Evolutionary conservation across 1,140 invertebrate genomes (phyloP).

Genomic region (Penaeus japonicus): DNA sequence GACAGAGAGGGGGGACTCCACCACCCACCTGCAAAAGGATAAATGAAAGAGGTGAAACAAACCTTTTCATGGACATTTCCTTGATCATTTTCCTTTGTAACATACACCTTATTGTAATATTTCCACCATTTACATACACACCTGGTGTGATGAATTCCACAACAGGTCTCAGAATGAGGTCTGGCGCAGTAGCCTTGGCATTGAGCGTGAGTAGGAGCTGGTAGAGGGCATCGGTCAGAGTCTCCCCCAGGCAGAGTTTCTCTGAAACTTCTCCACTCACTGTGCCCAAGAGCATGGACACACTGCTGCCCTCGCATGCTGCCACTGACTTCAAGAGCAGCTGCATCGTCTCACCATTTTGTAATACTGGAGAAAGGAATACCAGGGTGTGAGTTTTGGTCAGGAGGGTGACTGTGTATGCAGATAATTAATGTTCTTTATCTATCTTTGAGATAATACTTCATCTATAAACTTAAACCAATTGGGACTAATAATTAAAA

Average conservation of each 20-base stretch:
- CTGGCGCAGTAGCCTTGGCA: conserved; percentile 75
- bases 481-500: no score
- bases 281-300: conserved; percentile 60
- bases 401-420: not conserved
- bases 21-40: conserved; percentile 58
- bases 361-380: conserved; percentile 69
- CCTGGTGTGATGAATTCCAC: conserved; percentile 76
- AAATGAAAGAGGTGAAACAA: not conserved
- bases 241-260: conserved; percentile 59
- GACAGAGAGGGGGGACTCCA: conserved; percentile 66
- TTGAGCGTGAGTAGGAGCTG: conserved; percentile 79
- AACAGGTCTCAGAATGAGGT: conserved; percentile 77
- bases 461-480: no score
- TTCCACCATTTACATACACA: conserved; percentile 58
- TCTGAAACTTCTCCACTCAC: conserved; percentile 62
- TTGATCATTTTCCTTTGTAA: no score
- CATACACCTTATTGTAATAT: not conserved
- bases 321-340: conserved; percentile 72
- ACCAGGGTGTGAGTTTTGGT: not conserved
- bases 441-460: no score
- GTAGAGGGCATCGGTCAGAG: conserved; percentile 82
- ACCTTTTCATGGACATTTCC: not conserved
- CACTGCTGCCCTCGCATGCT: conserved; percentile 72
- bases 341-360: conserved; percentile 82
- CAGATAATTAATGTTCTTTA: not conserved